Evolutionary conservation across 2,797 vertebrate genomes (phyloP).

Genomic region (Petrocephalus schoutedeni): DNA sequence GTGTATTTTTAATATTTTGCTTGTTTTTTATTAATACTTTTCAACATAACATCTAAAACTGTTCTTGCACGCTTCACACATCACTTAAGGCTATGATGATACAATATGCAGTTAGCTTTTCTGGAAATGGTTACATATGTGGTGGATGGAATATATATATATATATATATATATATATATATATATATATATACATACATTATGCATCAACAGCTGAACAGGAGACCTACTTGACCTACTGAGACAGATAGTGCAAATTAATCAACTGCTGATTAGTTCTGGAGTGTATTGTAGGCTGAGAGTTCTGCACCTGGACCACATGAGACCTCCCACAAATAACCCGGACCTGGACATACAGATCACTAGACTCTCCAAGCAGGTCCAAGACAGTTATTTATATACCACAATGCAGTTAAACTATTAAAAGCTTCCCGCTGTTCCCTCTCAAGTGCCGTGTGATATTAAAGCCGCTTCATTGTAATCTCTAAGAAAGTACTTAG

Average conservation of each 20-base stretch:
- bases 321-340: slow-evolving; percentile 1
- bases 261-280: background rate
- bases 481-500: background rate
- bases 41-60: background rate
- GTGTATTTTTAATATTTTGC: background rate
- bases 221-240: background rate
- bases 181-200: background rate
- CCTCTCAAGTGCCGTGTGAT: background rate
- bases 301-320: background rate
- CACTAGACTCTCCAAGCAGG: background rate
- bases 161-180: background rate
- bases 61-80: background rate
- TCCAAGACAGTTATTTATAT: slow-evolving; percentile 10
- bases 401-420: background rate
- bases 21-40: background rate
- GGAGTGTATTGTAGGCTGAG: background rate
- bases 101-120: background rate
- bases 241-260: background rate
- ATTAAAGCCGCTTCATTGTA: background rate
- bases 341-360: background rate
- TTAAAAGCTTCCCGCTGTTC: background rate
- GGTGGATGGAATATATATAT: background rate
- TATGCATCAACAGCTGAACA: background rate
- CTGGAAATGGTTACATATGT: background rate
- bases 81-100: background rate